These are phyloP conservation scores for Sipha flava DNA, from an alignment of 1,140 invertebrate genomes.

Conservation along the genomic window DNA sequence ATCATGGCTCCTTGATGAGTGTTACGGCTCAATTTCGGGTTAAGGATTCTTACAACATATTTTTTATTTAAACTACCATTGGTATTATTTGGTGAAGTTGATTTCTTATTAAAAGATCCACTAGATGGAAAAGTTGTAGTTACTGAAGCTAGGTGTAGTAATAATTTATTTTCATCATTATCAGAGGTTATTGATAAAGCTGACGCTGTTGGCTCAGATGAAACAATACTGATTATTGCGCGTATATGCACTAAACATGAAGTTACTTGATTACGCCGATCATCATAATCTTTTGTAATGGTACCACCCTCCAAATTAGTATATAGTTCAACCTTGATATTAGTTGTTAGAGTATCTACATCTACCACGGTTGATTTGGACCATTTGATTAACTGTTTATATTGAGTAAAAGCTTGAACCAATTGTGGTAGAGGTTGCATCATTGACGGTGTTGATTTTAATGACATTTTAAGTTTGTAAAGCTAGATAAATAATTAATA, in stretches of 20 bases:
- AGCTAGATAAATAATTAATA: neutral
- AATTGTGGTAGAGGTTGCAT: neutral
- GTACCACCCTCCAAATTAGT: neutral
- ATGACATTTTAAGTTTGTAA: conserved; percentile 10
- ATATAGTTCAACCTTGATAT: neutral
- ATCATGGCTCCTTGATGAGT: neutral
- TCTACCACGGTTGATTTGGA: neutral
- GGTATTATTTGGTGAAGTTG: neutral
- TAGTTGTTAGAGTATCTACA: neutral
- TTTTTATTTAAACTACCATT: neutral
- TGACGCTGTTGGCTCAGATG: neutral
- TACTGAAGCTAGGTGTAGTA: neutral
- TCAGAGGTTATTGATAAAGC: neutral
- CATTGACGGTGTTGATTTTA: neutral
- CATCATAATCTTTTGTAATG: neutral
- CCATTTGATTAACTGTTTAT: neutral
- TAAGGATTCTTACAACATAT: neutral
- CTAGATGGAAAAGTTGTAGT: neutral
- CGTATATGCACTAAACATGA: neutral
- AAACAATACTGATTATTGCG: neutral
- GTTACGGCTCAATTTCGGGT: neutral
- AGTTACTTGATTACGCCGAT: neutral
- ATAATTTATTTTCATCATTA: neutral
- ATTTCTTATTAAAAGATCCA: neutral
- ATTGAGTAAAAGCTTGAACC: neutral